Conservation (phyloP, 2,797 vertebrate genomes). For the Pseudochirops cupreus region DNA sequence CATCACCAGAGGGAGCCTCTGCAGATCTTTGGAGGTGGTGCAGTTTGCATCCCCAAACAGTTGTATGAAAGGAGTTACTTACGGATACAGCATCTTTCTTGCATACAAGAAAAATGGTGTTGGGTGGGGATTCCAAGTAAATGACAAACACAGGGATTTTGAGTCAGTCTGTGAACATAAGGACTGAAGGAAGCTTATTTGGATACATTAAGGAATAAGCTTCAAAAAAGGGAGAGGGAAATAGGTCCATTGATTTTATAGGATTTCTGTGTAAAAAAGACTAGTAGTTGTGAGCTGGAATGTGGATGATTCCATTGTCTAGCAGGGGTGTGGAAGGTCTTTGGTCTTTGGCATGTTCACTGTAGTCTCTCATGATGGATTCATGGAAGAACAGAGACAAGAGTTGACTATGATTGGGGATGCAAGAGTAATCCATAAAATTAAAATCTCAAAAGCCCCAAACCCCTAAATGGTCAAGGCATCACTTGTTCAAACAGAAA, state of each 20-base stretch:
- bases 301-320: background rate
- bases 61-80: too few species aligned
- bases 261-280: background rate
- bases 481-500: background rate
- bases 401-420: background rate
- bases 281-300: background rate
- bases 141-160: background rate
- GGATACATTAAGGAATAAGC: background rate
- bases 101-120: background rate
- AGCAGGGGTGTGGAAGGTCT: background rate
- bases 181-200: background rate
- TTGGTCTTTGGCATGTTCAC: background rate
- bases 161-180: background rate
- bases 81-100: background rate
- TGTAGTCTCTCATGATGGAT: background rate
- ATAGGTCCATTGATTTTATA: background rate
- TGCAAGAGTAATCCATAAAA: background rate
- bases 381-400: background rate
- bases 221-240: background rate
- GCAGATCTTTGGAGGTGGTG: background rate
- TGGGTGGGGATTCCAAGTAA: background rate
- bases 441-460: slow-evolving; percentile 15
- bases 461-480: slow-evolving; percentile 26
- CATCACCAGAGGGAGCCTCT: background rate
- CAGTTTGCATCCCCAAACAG: background rate